Percentiles rank a stretch among this genome's conserved stretches.
Conservation (phyloP, 2,113 vertebrate species). For the Thunnus thynnus region DNA sequence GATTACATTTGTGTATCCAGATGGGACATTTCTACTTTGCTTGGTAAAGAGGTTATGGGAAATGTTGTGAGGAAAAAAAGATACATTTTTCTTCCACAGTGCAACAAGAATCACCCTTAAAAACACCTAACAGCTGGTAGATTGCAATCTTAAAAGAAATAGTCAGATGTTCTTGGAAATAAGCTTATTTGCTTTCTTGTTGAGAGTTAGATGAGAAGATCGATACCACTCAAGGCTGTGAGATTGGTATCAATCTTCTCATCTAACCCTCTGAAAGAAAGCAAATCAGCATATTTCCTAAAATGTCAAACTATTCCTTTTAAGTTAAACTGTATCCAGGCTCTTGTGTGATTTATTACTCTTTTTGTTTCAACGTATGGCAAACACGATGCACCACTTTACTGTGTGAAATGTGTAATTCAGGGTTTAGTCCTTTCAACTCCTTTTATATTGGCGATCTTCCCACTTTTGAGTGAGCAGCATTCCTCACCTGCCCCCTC, state of each 20-base stretch:
- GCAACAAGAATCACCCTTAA: background rate
- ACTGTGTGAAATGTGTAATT: conserved; percentile 19
- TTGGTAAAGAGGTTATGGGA: background rate
- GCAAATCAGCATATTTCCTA: background rate
- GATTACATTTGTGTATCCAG: conserved; percentile 26
- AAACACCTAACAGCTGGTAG: background rate
- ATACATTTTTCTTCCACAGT: background rate
- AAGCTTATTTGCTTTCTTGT: background rate
- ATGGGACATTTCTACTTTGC: conserved; percentile 18
- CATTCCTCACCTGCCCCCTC: conserved; percentile 62
- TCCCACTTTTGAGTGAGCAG: conserved; percentile 37
- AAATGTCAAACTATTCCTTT: conserved; percentile 1
- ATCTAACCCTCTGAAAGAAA: background rate
- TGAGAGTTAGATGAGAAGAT: conserved; percentile 2
- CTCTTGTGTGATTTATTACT: background rate
- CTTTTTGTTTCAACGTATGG: background rate
- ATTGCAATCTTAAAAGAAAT: conserved; percentile 9
- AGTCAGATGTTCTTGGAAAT: background rate
- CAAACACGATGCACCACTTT: conserved; percentile 31
- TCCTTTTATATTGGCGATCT: conserved; percentile 34
- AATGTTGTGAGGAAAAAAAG: conserved; percentile 5
- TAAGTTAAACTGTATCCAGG: background rate
- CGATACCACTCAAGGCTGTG: background rate
- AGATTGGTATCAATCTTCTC: background rate
- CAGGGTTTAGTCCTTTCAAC: conserved; percentile 16